Percentiles rank a stretch among this genome's conserved stretches.
Conservation (phyloP, 2,113 vertebrate genomes). For the Fulmarus glacialis region DNA sequence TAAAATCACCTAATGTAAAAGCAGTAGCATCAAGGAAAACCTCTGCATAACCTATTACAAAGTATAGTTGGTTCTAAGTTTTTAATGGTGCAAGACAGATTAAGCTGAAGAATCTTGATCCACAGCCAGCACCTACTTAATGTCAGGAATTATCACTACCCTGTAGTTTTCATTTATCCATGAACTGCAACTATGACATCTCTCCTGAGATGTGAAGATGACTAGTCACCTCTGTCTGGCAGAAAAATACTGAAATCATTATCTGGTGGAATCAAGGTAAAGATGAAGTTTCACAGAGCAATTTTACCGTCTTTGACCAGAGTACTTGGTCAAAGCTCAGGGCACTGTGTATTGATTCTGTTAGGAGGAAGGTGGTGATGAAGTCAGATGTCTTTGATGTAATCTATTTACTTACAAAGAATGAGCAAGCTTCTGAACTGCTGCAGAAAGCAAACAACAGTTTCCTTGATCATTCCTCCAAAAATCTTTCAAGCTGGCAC, state of each 20-base stretch:
- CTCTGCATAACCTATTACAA: background rate
- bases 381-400: conserved; percentile 31
- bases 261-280: background rate
- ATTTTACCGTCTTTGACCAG: conserved; percentile 37
- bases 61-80: background rate
- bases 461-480: conserved; percentile 4
- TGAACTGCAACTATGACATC: background rate
- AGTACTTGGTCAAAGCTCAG: conserved; percentile 29
- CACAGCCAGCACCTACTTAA: background rate
- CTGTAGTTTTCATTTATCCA: background rate
- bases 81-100: background rate
- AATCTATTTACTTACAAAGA: conserved; percentile 30
- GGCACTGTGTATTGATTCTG: conserved; percentile 23
- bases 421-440: background rate
- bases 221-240: background rate
- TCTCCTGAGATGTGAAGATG: background rate
- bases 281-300: background rate
- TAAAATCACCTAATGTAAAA: background rate
- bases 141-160: background rate
- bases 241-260: background rate
- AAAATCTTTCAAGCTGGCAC: conserved; percentile 4
- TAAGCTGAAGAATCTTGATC: background rate
- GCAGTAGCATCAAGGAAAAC: background rate
- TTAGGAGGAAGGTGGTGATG: conserved; percentile 8
- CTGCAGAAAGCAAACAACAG: conserved; percentile 17